phyloP scores from a whole-genome alignment of 2,797 vertebrate species.

The Falco peregrinus region DNA sequence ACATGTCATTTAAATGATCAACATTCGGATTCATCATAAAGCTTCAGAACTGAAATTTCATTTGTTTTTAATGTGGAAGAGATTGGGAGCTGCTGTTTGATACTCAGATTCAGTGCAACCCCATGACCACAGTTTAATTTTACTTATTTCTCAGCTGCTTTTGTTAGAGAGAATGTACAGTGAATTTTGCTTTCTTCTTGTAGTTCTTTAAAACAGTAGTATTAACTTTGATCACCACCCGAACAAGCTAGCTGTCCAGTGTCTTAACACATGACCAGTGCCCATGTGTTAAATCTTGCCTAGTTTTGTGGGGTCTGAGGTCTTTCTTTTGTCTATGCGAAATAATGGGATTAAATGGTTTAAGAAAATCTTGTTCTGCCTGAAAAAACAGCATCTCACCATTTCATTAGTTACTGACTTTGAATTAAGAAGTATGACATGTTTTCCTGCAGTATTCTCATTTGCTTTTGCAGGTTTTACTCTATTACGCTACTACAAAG shows the following conservation, averaged over 20 bases:
- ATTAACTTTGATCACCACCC: background rate
- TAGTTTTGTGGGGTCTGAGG: background rate
- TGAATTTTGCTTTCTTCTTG: background rate
- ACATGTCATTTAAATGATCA: background rate
- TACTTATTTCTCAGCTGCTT: background rate
- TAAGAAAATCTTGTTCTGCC: background rate
- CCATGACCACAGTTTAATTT: background rate
- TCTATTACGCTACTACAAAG: background rate
- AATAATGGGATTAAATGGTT: background rate
- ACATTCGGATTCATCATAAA: background rate
- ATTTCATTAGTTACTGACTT: background rate
- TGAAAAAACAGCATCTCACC: background rate
- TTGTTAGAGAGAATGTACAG: background rate
- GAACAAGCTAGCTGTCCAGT: background rate
- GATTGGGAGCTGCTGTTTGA: background rate
- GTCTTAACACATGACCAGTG: accelerated
- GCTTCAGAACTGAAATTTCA: background rate
- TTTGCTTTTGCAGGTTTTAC: background rate
- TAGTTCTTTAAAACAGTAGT: background rate
- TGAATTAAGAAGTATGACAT: background rate
- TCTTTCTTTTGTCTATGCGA: background rate
- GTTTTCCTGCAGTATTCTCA: background rate
- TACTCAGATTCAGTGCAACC: background rate
- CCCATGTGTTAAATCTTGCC: background rate
- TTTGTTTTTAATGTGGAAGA: background rate